Base-by-base conservation (phyloP, 2,888 invertebrate species). In the Chaetoderma sp. region DNA sequence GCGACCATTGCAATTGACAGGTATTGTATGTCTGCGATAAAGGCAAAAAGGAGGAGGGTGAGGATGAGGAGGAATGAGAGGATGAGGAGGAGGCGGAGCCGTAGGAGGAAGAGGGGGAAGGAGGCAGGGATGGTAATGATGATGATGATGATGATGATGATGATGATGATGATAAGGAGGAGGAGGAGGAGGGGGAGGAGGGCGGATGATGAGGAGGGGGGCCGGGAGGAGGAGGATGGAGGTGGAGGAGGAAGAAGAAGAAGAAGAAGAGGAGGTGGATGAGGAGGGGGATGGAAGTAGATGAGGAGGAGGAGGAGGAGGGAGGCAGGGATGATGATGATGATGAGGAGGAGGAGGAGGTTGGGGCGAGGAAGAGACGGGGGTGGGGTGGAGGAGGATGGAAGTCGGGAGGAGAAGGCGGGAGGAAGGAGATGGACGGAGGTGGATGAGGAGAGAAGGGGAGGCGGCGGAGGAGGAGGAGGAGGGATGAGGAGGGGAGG, bases 181-280 rank as follows among this genome's bases (percentile, higher is more conserved):
- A 25, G n/a, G 44, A 42, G 25, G 36, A n/a, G 28, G 2, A 57
- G 30, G 36, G 44, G n/a, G 44, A 44, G 30, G 42, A 13, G 21
- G n/a, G 47, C 27, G 42, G 23, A 47, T 10, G 23, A 18, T 0
- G 23, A 32, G 8, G 36, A 8, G 16, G 8, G 50, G 60, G 39
- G 16, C 16, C 6, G 39, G 27, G 25, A 21, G 25, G 10, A 50
- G 50, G n/a, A 6, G 25, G 23, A 60, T 8, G 49, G 23, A 33
- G 16, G 18, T n/a, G 10, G 39, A 23, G 65, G 60, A 8, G 63
- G 62, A 21, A 72, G 56, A 8, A 52, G 47, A 8, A 52, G 28
- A n/a, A 73, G 47, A 30, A 73, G 67, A 25, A 62, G 54, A n/a
- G 56, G 58, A 49, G 65, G 69, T 13, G 64, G 63, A 10, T 66